A percentile compares a stretch with the other conserved stretches of the same genome.
phyloP scores from a whole-genome alignment of 2,113 vertebrate genomes.

The Gymnobelideus leadbeateri region DNA sequence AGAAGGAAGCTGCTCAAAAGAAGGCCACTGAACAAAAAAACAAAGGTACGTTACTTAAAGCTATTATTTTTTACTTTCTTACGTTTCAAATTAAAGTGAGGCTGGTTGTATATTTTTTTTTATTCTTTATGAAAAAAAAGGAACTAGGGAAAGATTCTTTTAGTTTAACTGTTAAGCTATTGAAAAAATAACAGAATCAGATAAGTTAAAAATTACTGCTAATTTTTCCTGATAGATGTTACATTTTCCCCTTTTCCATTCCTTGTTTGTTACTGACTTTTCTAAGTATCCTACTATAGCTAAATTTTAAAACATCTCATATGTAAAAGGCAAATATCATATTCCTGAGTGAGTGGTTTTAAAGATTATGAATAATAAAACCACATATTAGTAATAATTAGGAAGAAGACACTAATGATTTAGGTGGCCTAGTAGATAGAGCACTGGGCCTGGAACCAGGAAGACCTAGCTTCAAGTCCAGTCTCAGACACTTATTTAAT shows the following conservation, averaged over 20 bases:
- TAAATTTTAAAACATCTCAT: background rate
- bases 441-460: background rate
- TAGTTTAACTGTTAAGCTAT: background rate
- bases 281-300: background rate
- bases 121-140: slow-evolving; percentile 25
- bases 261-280: background rate
- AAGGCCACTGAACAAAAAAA: slow-evolving; percentile 93
- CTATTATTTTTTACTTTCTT: slow-evolving; percentile 66
- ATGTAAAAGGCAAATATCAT: background rate
- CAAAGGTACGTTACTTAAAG: slow-evolving; percentile 89
- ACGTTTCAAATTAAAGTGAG: slow-evolving; percentile 45
- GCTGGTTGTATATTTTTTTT: slow-evolving; percentile 76
- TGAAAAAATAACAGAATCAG: background rate
- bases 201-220: background rate
- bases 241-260: background rate
- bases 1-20: slow-evolving; percentile 93
- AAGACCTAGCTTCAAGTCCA: background rate
- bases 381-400: background rate
- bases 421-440: background rate
- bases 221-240: too few relatives aligned
- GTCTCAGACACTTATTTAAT: background rate
- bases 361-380: background rate
- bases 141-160: background rate
- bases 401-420: background rate
- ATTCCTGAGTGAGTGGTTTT: background rate